phyloP scores from a whole-genome alignment of 2,888 invertebrate species.

The Zaprionus lineosus region DNA sequence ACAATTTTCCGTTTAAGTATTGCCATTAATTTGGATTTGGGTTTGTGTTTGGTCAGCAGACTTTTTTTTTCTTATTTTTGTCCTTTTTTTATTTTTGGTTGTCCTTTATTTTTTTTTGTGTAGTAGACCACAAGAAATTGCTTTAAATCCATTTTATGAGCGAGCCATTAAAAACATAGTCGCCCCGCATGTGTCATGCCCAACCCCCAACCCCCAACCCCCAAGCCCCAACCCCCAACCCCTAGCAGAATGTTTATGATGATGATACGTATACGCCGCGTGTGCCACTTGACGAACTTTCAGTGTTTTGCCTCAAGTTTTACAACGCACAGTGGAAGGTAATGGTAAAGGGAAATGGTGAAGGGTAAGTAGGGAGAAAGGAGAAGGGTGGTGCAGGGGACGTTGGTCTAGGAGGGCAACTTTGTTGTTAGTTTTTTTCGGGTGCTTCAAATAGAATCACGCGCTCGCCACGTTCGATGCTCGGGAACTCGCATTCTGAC shows the following conservation, averaged over 20 bases:
- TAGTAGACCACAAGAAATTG: conserved; percentile 54
- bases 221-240: too few relatives aligned
- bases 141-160: conserved; percentile 74
- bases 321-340: too few relatives aligned
- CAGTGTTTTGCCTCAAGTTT: conserved; percentile 33
- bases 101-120: conserved; percentile 24
- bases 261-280: conserved; percentile 61
- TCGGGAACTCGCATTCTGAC: conserved; percentile 39
- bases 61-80: neutral
- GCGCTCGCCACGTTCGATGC: conserved; percentile 26
- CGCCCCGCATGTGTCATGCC: conserved; percentile 25
- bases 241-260: conserved; percentile 49
- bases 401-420: conserved; percentile 7
- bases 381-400: too few relatives aligned
- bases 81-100: neutral
- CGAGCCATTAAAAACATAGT: conserved; percentile 62
- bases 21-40: conserved; percentile 65
- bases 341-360: too few relatives aligned
- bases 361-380: too few relatives aligned
- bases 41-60: conserved; percentile 59
- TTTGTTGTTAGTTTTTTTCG: conserved; percentile 8
- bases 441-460: neutral
- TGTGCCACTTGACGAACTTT: conserved; percentile 36
- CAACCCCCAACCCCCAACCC: too few relatives aligned
- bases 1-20: conserved; percentile 57